phyloP scores from a whole-genome alignment of 2,888 invertebrate genomes.

The Drosophila formosana region DNA sequence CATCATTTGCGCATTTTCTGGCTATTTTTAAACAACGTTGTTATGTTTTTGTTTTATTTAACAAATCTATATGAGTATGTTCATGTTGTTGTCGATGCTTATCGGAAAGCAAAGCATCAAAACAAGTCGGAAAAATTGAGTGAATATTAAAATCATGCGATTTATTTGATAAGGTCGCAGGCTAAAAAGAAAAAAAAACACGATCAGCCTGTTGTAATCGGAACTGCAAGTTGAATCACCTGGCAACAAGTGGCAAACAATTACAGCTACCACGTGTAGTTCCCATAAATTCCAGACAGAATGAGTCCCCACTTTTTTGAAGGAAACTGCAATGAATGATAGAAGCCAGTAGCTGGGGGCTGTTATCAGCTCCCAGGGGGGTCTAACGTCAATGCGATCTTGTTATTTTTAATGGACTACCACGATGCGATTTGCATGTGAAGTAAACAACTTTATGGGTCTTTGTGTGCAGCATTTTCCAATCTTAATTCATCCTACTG shows the following conservation, averaged over 20 bases:
- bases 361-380: constrained; percentile 26
- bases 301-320: not conserved
- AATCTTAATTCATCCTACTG: not conserved
- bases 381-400: constrained; percentile 33
- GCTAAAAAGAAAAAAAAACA: constrained; percentile 36
- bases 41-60: constrained; percentile 4
- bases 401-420: constrained; percentile 9
- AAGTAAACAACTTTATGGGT: constrained; percentile 54
- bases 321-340: not conserved
- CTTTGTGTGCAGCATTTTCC: constrained; percentile 25
- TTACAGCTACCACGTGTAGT: constrained; percentile 8
- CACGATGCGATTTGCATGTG: constrained; percentile 15
- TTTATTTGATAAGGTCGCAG: constrained; percentile 31
- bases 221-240: constrained; percentile 44
- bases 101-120: constrained; percentile 52
- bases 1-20: constrained; percentile 1
- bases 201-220: constrained; percentile 34
- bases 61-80: constrained; percentile 22
- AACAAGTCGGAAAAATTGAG: constrained; percentile 37
- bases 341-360: not conserved
- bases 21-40: constrained; percentile 46
- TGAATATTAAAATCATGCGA: constrained; percentile 48
- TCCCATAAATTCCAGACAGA: not conserved
- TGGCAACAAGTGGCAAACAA: constrained; percentile 41
- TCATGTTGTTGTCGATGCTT: constrained; percentile 37